These are phyloP conservation scores for Branchinecta lindahli DNA, from an alignment of 1,140 invertebrate genomes.

Conservation along the genomic window DNA sequence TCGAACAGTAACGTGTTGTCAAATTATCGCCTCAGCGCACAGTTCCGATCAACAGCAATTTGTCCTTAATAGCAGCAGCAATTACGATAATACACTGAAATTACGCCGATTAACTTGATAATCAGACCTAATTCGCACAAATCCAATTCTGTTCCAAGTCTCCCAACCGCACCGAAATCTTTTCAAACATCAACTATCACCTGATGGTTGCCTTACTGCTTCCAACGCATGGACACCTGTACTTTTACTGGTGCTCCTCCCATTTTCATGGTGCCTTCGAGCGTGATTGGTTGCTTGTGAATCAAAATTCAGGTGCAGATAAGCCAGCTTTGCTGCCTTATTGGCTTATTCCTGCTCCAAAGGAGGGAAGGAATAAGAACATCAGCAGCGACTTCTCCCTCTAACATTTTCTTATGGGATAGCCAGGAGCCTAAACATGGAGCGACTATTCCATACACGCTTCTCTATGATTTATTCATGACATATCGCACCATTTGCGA, in stretches of 20 bases:
- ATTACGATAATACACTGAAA: background rate
- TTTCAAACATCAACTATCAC: slow-evolving; percentile 3
- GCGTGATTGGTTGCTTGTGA: background rate
- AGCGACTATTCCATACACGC: no score
- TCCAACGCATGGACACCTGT: background rate
- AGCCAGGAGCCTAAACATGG: no score
- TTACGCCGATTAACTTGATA: background rate
- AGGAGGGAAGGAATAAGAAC: no score
- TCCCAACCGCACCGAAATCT: background rate
- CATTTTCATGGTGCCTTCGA: background rate
- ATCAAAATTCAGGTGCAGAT: background rate
- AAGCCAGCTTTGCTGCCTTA: no score
- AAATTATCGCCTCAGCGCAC: background rate
- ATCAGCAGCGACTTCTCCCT: no score
- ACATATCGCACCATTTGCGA: no score
- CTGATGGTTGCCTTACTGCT: background rate
- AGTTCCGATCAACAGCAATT: background rate
- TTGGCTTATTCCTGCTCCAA: no score
- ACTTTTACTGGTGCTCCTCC: slow-evolving; percentile 2
- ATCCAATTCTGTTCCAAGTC: background rate
- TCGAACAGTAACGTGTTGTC: no score
- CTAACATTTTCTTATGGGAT: no score
- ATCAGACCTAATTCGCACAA: slow-evolving; percentile 1
- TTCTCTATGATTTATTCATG: no score
- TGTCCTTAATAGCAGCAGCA: background rate